These are phyloP conservation scores for Entelurus aequoreus DNA, from an alignment of 2,113 vertebrate genomes.

Conservation along the genomic window DNA sequence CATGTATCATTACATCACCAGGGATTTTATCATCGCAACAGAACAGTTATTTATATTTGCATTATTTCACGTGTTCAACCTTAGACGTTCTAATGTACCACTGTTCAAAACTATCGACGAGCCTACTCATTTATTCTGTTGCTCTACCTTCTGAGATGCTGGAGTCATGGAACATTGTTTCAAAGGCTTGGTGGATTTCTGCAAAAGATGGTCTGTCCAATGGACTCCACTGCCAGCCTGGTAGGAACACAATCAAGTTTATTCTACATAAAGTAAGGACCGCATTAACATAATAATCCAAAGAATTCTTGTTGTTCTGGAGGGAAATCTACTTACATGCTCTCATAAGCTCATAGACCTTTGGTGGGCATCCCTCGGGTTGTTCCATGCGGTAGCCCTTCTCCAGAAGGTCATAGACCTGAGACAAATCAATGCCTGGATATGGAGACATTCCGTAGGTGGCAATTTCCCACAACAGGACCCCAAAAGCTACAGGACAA, in stretches of 20 bases:
- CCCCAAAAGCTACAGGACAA: slow-evolving; percentile 85
- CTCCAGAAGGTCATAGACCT: slow-evolving; percentile 96
- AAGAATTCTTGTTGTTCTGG: background rate
- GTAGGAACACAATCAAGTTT: slow-evolving; percentile 9
- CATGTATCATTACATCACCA: no score
- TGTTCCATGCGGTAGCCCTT: slow-evolving; percentile 99
- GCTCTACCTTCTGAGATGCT: slow-evolving; percentile 93
- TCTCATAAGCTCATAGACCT: slow-evolving; percentile 98
- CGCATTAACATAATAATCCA: background rate
- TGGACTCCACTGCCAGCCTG: slow-evolving; percentile 98
- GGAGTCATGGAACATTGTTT: slow-evolving; percentile 98
- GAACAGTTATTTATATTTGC: background rate
- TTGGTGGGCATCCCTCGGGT: slow-evolving; percentile 95
- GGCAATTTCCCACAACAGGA: slow-evolving; percentile 97
- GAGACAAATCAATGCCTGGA: slow-evolving; percentile 96
- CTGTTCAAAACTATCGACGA: background rate
- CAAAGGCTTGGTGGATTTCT: slow-evolving; percentile 96
- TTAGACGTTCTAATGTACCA: background rate
- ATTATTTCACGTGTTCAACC: background rate
- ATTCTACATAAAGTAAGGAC: background rate
- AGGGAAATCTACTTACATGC: slow-evolving; percentile 82
- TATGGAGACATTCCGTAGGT: slow-evolving; percentile 99
- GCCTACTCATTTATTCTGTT: background rate
- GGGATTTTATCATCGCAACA: no score
- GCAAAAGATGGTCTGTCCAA: slow-evolving; percentile 91